Conservation (phyloP, 2,113 vertebrate species). For the Colius striatus region DNA sequence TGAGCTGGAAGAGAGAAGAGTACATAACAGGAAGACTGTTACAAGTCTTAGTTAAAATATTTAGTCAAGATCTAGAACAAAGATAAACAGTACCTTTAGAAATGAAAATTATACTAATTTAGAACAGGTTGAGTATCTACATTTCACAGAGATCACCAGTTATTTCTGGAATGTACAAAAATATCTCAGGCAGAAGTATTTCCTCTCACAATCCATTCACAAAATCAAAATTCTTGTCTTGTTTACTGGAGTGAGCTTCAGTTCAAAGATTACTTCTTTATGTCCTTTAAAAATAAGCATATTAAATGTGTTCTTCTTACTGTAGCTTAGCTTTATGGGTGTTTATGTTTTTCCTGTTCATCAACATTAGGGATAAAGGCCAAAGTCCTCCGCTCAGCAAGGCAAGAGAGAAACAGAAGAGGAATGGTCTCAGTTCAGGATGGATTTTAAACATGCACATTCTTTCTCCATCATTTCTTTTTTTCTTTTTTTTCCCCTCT, state of each 20-base stretch:
- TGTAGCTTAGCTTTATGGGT: background rate
- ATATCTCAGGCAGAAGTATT: background rate
- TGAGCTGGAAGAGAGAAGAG: background rate
- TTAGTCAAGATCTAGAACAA: background rate
- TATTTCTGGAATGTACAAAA: conserved; percentile 45
- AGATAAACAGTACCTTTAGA: background rate
- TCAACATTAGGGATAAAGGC: background rate
- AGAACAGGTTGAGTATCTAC: background rate
- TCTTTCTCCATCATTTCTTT: background rate
- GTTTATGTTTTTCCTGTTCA: background rate
- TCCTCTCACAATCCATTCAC: background rate
- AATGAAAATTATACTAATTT: background rate
- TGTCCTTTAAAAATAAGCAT: background rate
- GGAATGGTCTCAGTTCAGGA: background rate
- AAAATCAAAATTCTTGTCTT: background rate
- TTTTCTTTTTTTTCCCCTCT: background rate
- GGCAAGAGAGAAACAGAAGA: background rate
- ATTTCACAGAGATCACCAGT: background rate
- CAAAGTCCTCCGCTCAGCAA: background rate
- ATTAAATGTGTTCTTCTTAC: background rate
- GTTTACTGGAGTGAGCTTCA: conserved; percentile 9
- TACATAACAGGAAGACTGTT: background rate
- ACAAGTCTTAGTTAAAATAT: background rate
- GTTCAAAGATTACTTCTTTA: conserved; percentile 24
- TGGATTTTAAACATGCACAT: background rate